Conservation (phyloP, 2,113 vertebrate species). For the Coryphaenoides rupestris region DNA sequence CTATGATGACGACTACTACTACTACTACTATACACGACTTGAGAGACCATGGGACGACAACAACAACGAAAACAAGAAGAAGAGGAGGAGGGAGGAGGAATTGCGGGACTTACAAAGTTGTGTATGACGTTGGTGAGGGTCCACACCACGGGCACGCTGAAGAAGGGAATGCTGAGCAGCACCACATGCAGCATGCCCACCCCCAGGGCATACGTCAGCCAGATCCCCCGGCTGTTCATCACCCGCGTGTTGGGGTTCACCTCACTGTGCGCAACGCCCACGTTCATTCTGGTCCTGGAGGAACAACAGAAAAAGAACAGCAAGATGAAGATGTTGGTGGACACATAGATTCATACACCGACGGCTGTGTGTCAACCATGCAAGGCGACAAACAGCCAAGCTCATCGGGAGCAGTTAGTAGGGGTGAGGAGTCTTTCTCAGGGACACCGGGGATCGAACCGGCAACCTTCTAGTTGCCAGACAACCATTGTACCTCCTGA, state of each 20-base stretch:
- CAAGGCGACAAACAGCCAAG: too few species aligned
- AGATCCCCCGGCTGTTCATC: conserved; percentile 98
- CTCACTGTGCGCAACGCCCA: conserved; percentile 97
- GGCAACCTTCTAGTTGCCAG: too few species aligned
- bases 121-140: conserved; percentile 97
- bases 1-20: too few species aligned
- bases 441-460: too few species aligned
- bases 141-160: conserved; percentile 94
- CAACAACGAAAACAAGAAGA: too few species aligned
- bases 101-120: conserved; percentile 92
- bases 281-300: conserved; percentile 84
- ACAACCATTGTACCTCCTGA: too few species aligned
- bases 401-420: too few species aligned
- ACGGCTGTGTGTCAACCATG: too few species aligned
- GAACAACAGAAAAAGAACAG: not conserved
- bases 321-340: conserved; percentile 1
- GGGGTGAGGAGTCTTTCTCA: too few species aligned
- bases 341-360: not conserved
- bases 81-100: too few species aligned
- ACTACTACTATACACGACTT: too few species aligned
- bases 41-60: too few species aligned
- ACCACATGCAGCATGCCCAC: conserved; percentile 96
- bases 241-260: conserved; percentile 97
- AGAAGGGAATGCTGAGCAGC: conserved; percentile 96
- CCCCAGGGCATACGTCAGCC: conserved; percentile 91